phyloP scores from a whole-genome alignment of 1,140 invertebrate genomes.

The Epicauta chinensis region DNA sequence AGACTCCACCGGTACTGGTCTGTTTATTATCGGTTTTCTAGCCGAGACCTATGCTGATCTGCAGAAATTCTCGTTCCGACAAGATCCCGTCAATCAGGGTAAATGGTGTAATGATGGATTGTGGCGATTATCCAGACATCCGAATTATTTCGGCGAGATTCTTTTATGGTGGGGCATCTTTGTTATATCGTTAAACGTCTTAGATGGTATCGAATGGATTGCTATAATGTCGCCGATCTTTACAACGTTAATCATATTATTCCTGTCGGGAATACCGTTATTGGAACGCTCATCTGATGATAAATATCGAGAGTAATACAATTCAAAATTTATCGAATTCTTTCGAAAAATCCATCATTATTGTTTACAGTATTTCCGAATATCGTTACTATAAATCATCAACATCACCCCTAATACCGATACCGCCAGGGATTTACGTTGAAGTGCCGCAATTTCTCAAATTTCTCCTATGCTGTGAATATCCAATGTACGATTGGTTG shows the following conservation, averaged over 20 bases:
- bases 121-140: conserved; percentile 86
- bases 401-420: conserved; percentile 80
- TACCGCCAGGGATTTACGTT: conserved; percentile 76
- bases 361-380: conserved; percentile 59
- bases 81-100: conserved; percentile 79
- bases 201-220: conserved; percentile 73
- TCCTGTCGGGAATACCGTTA: conserved; percentile 79
- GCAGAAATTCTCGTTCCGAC: conserved; percentile 84
- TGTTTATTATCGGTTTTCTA: conserved; percentile 77
- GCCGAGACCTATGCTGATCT: conserved; percentile 86
- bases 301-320: conserved; percentile 71
- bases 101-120: conserved; percentile 88
- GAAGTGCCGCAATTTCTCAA: conserved; percentile 77
- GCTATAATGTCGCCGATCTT: conserved; percentile 84
- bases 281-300: conserved; percentile 81
- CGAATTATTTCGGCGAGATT: conserved; percentile 95
- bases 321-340: no score
- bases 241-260: conserved; percentile 80
- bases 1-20: conserved; percentile 74
- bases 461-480: conserved; percentile 79
- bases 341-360: background rate
- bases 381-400: conserved; percentile 81
- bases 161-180: conserved; percentile 92
- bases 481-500: conserved; percentile 75
- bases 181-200: conserved; percentile 78